Conservation (phyloP, 2,113 vertebrate species). For the Tachycineta bicolor region DNA sequence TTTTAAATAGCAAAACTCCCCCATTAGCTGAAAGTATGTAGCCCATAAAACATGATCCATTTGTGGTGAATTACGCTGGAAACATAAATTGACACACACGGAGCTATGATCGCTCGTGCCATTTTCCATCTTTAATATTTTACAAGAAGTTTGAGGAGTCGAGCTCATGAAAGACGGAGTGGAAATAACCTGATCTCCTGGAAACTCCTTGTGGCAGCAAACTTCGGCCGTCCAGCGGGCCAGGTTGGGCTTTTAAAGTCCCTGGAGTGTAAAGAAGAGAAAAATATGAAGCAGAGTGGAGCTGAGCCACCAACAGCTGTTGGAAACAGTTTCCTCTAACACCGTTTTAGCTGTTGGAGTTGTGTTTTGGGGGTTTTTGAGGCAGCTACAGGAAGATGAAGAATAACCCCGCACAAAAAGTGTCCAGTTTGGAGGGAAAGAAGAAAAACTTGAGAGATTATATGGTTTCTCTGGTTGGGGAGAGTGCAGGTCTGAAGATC, state of each 20-base stretch:
- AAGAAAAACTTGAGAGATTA: neutral
- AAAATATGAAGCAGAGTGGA: neutral
- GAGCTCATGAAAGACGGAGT: constrained; percentile 34
- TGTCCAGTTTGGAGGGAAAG: neutral
- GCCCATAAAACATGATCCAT: constrained; percentile 62
- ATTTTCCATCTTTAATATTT: constrained; percentile 69
- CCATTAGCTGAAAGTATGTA: constrained; percentile 58
- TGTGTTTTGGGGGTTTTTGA: neutral
- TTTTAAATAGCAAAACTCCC: constrained; percentile 51
- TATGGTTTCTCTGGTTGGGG: neutral
- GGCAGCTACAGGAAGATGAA: neutral
- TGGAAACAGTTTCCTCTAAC: neutral
- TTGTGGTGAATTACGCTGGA: constrained; percentile 58
- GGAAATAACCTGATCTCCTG: constrained; percentile 37
- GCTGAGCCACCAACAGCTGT: neutral
- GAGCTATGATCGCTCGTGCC: constrained; percentile 37
- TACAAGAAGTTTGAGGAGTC: constrained; percentile 63
- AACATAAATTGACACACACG: constrained; percentile 50
- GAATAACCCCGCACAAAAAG: neutral
- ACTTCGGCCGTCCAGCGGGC: fast-evolving
- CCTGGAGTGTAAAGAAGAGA: neutral
- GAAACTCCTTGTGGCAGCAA: constrained; percentile 7
- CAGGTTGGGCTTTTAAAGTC: neutral
- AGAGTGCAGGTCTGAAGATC: neutral
- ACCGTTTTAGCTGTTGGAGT: neutral